Percentiles rank a stretch among this genome's conserved stretches.
Conservation (phyloP, 2,888 invertebrate genomes). For the Girardia tigrina region DNA sequence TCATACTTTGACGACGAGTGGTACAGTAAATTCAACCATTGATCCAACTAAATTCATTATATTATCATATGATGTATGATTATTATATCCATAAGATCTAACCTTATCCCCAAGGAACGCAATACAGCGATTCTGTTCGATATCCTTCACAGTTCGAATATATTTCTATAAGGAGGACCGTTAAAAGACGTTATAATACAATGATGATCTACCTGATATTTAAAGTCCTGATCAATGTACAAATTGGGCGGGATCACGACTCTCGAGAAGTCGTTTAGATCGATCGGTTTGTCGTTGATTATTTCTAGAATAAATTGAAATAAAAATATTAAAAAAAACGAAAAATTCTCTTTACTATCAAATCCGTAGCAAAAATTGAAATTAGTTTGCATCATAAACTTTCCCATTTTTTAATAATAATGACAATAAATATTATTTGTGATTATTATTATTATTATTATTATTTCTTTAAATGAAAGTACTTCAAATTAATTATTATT, state of each 20-base stretch:
- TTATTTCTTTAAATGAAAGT: no score
- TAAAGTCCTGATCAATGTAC: not conserved
- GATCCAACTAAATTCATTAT: not conserved
- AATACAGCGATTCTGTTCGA: not conserved
- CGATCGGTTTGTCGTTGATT: not conserved
- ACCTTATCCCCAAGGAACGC: not conserved
- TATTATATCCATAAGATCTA: not conserved
- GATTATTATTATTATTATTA: no score
- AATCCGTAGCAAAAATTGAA: not conserved
- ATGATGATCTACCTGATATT: no score
- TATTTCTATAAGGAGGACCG: not conserved
- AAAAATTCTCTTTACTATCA: not conserved
- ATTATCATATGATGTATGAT: not conserved
- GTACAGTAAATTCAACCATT: not conserved
- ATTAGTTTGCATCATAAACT: slow-evolving; percentile 5
- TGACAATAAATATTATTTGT: no score
- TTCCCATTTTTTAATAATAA: not conserved
- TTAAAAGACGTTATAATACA: no score
- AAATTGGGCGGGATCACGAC: not conserved
- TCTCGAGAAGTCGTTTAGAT: not conserved
- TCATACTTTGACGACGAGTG: not conserved
- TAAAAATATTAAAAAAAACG: not conserved
- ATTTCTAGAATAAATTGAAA: not conserved
- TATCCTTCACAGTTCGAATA: not conserved
- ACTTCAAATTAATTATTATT: not conserved